Percentiles rank a stretch among this genome's conserved stretches.
Conservation (phyloP, 2,888 invertebrate species). For the Nephrotoma appendiculata region DNA sequence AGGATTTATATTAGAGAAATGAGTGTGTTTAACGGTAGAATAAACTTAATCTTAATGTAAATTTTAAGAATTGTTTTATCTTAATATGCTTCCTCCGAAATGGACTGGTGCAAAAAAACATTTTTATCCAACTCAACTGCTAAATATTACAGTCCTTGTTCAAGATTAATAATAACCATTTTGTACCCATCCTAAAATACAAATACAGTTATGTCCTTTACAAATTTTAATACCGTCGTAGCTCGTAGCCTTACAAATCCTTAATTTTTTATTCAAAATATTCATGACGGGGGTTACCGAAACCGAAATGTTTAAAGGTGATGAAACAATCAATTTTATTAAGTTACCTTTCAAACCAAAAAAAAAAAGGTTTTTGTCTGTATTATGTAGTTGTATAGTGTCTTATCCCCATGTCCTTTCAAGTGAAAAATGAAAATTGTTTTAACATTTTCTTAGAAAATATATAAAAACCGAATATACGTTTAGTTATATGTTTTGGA, state of each 20-base stretch:
- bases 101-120: too few species aligned
- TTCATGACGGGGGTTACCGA: background rate
- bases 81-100: too few species aligned
- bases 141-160: background rate
- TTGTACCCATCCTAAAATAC: background rate
- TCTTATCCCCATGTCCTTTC: background rate
- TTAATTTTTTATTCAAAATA: background rate
- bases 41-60: too few species aligned
- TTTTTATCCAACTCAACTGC: too few species aligned
- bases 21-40: too few species aligned
- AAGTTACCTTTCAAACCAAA: background rate
- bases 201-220: background rate
- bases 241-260: background rate
- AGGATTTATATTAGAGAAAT: too few species aligned
- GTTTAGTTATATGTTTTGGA: background rate
- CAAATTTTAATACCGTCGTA: background rate
- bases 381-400: background rate
- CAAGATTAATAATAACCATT: background rate
- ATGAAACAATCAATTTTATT: background rate
- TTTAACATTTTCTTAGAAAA: background rate
- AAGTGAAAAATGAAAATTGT: background rate
- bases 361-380: background rate
- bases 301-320: background rate
- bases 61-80: too few species aligned
- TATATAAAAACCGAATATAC: background rate